phyloP scores from a whole-genome alignment of 2,113 vertebrate species.

The Donacobius atricapilla region DNA sequence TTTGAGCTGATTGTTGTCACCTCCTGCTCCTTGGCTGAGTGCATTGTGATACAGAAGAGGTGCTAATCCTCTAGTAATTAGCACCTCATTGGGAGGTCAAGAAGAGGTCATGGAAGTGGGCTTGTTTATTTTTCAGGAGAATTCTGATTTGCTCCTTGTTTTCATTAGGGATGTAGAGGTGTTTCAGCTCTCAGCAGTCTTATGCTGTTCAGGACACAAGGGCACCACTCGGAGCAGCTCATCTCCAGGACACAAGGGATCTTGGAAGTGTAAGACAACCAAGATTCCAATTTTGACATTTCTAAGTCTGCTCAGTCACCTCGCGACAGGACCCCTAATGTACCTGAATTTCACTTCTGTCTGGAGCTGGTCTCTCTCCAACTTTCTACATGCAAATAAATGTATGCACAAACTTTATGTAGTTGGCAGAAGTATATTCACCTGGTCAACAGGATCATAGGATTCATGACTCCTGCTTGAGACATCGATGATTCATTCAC shows the following conservation, averaged over 20 bases:
- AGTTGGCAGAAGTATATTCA: not conserved
- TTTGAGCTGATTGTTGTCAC: conserved; percentile 22
- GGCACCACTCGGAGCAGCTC: not conserved
- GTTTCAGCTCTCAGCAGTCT: not conserved
- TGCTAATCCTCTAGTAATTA: conserved; percentile 76
- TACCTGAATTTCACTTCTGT: not conserved
- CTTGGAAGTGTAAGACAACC: not conserved
- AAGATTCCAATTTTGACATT: not conserved
- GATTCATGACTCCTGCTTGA: not conserved
- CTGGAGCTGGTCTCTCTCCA: not conserved
- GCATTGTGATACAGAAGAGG: conserved; percentile 59
- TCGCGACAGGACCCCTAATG: not conserved
- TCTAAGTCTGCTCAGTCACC: not conserved
- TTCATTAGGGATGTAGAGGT: conserved; percentile 52
- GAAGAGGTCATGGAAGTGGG: conserved; percentile 37
- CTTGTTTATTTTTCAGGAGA: conserved; percentile 60
- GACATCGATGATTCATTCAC: not conserved
- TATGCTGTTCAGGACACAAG: not conserved
- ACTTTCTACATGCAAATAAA: not conserved
- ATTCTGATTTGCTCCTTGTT: conserved; percentile 58
- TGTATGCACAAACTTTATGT: not conserved
- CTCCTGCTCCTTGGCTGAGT: conserved; percentile 17
- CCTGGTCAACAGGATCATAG: not conserved
- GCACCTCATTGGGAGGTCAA: conserved; percentile 70
- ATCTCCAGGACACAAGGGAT: not conserved